phyloP scores from a whole-genome alignment of 2,113 vertebrate species.

The Nerophis lumbriciformis region DNA sequence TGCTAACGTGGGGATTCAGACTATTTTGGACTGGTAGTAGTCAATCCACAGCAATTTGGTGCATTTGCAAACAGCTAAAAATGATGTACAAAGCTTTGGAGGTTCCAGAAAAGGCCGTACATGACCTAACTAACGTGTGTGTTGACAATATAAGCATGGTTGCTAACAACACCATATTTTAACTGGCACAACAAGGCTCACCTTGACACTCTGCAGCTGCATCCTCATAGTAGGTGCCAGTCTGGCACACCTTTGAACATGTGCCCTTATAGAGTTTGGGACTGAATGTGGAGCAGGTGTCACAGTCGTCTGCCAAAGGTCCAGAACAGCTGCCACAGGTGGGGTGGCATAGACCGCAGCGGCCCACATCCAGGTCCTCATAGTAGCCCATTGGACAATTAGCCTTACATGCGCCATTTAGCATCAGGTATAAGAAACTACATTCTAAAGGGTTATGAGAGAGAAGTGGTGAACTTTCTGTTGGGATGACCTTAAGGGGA shows the following conservation, averaged over 20 bases:
- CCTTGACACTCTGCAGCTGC: constrained; percentile 73
- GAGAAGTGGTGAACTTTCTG: neutral
- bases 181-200: constrained; percentile 23
- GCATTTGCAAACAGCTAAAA: no score
- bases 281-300: constrained; percentile 60
- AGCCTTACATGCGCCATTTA: constrained; percentile 70
- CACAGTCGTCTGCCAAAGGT: constrained; percentile 69
- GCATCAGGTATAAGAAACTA: constrained; percentile 76
- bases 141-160: neutral
- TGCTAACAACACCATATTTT: neutral
- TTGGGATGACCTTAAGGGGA: neutral
- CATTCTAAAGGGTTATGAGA: constrained; percentile 58
- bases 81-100: no score
- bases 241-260: constrained; percentile 66
- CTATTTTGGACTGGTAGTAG: no score
- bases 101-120: no score
- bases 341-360: constrained; percentile 69
- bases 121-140: no score
- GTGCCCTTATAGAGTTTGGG: constrained; percentile 72
- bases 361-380: constrained; percentile 74
- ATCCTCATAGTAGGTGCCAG: constrained; percentile 69
- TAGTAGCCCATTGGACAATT: constrained; percentile 72
- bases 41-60: no score
- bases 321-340: constrained; percentile 74
- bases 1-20: no score